Conservation (phyloP, 2,113 vertebrate genomes). For the Oncorhynchus masou region DNA sequence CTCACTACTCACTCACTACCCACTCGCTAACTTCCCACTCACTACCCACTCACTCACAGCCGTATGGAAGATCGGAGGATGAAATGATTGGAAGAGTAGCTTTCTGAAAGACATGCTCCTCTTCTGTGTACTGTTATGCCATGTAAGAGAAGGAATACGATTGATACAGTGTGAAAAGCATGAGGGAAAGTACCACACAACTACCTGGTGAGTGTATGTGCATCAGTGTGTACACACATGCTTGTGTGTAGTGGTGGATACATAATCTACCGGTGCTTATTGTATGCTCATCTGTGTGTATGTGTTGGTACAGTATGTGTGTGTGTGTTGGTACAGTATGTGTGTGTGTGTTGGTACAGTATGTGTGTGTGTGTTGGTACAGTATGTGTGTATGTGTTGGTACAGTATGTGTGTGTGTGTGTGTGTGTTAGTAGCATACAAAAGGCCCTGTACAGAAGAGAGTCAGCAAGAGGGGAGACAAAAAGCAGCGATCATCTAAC, state of each 20-base stretch:
- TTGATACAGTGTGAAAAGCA: conserved; percentile 45
- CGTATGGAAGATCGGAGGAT: conserved; percentile 73
- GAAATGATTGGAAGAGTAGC: conserved; percentile 71
- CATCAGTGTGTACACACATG: neutral
- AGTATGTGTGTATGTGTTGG: neutral
- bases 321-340: too few relatives aligned
- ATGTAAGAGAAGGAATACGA: conserved; percentile 16
- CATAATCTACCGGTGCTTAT: conserved; percentile 48
- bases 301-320: neutral
- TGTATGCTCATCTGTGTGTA: conserved; percentile 55
- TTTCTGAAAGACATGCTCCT: conserved; percentile 79
- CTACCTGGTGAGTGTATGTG: conserved; percentile 41
- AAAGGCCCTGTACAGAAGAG: conserved; percentile 81
- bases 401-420: conserved; percentile 10
- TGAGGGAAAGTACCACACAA: conserved; percentile 70
- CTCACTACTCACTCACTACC: too few relatives aligned
- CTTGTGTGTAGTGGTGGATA: neutral
- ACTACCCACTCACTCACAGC: conserved; percentile 68
- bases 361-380: too few relatives aligned
- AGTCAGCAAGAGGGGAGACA: conserved; percentile 85
- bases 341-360: too few relatives aligned
- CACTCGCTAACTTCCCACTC: too few relatives aligned
- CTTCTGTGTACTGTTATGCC: conserved; percentile 69
- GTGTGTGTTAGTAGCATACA: conserved; percentile 60
- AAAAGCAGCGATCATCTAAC: conserved; percentile 85